A percentile compares a stretch with the other conserved stretches of the same genome.
These are phyloP conservation scores for Lithophane leautieri DNA, from an alignment of 2,888 invertebrate species.

Conservation along the genomic window DNA sequence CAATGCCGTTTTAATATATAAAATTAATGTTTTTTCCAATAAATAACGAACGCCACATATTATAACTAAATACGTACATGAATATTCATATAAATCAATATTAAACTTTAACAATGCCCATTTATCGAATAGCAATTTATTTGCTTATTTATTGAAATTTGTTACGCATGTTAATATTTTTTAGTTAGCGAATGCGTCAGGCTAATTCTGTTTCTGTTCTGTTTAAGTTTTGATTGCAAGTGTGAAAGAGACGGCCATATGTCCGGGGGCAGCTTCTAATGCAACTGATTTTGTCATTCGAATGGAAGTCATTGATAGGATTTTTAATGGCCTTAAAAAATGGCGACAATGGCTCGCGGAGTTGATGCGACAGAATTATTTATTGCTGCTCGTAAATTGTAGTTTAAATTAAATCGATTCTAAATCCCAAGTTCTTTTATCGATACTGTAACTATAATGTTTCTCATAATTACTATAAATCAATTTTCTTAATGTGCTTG, in stretches of 20 bases:
- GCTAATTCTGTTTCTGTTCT: conserved; percentile 77
- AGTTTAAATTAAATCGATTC: conserved; percentile 87
- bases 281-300: conserved; percentile 84
- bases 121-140: conserved; percentile 89
- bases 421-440: conserved; percentile 82
- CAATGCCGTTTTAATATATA: conserved; percentile 75
- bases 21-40: conserved; percentile 75
- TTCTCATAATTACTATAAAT: conserved; percentile 85
- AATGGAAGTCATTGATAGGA: conserved; percentile 86
- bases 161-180: conserved; percentile 84
- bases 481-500: conserved; percentile 74
- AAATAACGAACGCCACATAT: conserved; percentile 75
- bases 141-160: conserved; percentile 90
- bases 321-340: conserved; percentile 90
- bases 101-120: conserved; percentile 84
- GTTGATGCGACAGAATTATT: conserved; percentile 84
- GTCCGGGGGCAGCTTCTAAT: conserved; percentile 73
- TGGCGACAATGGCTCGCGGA: conserved; percentile 86
- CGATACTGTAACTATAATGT: conserved; percentile 81
- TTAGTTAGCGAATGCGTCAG: conserved; percentile 75
- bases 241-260: conserved; percentile 77
- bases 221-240: conserved; percentile 63
- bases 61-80: conserved; percentile 83
- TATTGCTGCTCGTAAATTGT: conserved; percentile 88
- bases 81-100: conserved; percentile 90